Evolutionary conservation across 2,113 vertebrate species (phyloP).

Genomic region (Stegastes partitus): DNA sequence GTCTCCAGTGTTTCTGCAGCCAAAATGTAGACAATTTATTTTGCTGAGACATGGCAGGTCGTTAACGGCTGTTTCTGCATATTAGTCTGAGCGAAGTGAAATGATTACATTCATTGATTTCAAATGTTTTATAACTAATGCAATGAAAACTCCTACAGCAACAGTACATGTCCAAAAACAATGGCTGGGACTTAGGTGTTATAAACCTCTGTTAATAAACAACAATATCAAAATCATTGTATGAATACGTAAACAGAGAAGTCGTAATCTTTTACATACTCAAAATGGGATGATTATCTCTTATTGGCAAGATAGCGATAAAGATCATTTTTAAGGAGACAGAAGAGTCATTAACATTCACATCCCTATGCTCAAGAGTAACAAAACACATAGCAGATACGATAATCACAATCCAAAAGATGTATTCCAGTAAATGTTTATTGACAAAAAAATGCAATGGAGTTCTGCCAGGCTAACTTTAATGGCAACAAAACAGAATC

Average conservation of each 20-base stretch:
- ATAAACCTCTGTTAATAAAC: constrained; percentile 8
- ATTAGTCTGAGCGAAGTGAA: neutral
- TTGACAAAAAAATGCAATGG: constrained; percentile 68
- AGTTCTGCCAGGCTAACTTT: constrained; percentile 59
- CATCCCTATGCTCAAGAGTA: constrained; percentile 28
- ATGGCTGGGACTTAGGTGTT: constrained; percentile 17
- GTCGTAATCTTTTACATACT: constrained; percentile 19
- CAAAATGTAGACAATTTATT: neutral
- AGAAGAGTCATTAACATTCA: constrained; percentile 6
- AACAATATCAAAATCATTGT: constrained; percentile 7
- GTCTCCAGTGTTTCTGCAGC: constrained; percentile 17
- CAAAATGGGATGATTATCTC: constrained; percentile 18
- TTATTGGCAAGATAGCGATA: constrained; percentile 32
- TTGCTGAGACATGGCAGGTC: neutral
- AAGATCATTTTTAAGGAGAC: neutral
- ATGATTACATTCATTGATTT: neutral
- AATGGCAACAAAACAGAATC: constrained; percentile 53
- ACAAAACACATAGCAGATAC: constrained; percentile 33
- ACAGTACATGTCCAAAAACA: constrained; percentile 20
- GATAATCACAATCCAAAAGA: constrained; percentile 43
- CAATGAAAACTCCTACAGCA: constrained; percentile 25
- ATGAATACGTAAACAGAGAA: constrained; percentile 7
- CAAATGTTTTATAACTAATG: constrained; percentile 1
- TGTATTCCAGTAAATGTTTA: constrained; percentile 64
- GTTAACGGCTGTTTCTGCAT: neutral